These are phyloP conservation scores for Ochropacha duplaris DNA, from an alignment of 2,888 invertebrate genomes.

Conservation along the genomic window DNA sequence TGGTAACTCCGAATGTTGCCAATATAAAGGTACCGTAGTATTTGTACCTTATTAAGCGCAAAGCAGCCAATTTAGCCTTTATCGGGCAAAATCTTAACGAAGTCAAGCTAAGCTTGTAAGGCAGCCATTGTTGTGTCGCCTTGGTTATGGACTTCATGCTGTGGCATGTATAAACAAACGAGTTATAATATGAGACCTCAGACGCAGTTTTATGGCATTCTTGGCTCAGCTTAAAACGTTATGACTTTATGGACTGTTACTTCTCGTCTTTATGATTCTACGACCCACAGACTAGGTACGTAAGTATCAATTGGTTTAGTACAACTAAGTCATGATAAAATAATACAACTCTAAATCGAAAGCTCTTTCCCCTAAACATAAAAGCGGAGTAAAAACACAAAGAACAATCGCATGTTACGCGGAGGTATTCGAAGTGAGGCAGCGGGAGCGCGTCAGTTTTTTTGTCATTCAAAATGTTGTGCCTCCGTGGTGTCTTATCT, in stretches of 20 bases:
- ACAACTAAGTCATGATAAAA: not conserved
- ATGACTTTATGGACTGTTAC: conserved; percentile 38
- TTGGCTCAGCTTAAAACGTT: conserved; percentile 47
- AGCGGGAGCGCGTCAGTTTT: conserved; percentile 36
- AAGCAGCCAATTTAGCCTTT: conserved; percentile 69
- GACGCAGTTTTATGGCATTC: conserved; percentile 62
- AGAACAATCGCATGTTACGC: conserved; percentile 54
- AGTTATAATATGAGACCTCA: conserved; percentile 59
- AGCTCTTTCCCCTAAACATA: conserved; percentile 7
- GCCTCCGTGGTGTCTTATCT: conserved; percentile 50
- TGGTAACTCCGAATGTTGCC: conserved; percentile 43
- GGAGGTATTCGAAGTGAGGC: conserved; percentile 59
- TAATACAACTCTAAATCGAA: not conserved
- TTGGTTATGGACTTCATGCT: conserved; percentile 48
- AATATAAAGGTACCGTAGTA: conserved; percentile 39
- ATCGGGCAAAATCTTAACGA: conserved; percentile 66
- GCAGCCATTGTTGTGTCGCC: conserved; percentile 72
- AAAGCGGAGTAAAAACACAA: conserved; percentile 35
- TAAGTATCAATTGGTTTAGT: not conserved
- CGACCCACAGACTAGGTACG: not conserved
- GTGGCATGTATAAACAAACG: conserved; percentile 59
- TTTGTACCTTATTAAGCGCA: conserved; percentile 58
- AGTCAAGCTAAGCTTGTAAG: conserved; percentile 49
- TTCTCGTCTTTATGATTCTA: conserved; percentile 17
- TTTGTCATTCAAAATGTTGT: conserved; percentile 50